phyloP scores from a whole-genome alignment of 2,888 invertebrate species.

The Myopa tessellatipennis region DNA sequence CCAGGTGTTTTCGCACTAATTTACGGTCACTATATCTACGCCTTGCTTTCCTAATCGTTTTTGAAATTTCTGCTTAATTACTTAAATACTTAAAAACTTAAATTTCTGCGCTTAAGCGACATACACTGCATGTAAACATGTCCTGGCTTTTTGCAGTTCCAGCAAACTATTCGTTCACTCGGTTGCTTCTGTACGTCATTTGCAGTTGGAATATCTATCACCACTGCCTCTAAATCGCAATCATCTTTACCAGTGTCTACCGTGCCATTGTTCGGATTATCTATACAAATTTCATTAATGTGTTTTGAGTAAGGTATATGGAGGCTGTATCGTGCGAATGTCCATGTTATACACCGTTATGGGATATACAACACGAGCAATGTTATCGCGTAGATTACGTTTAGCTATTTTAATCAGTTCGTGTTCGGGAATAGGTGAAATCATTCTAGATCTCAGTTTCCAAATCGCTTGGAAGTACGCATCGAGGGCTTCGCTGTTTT shows the following conservation, averaged over 20 bases:
- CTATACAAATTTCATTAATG: neutral
- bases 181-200: neutral
- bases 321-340: neutral
- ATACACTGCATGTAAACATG: constrained; percentile 35
- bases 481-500: constrained; percentile 18
- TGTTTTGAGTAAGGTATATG: neutral
- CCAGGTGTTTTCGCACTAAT: neutral
- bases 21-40: neutral
- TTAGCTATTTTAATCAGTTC: constrained; percentile 36
- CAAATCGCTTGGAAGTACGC: constrained; percentile 32
- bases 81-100: too few relatives aligned
- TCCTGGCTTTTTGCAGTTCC: constrained; percentile 32
- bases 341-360: constrained; percentile 22
- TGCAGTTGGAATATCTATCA: neutral
- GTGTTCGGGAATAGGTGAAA: neutral
- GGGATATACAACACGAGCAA: constrained; percentile 29
- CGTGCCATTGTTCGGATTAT: neutral
- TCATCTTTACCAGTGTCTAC: neutral
- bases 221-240: neutral
- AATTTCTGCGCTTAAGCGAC: too few relatives aligned
- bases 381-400: constrained; percentile 19
- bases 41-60: neutral
- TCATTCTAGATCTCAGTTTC: constrained; percentile 25
- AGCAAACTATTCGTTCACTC: constrained; percentile 6
- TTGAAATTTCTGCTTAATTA: neutral